These are phyloP conservation scores for Hermaeophaga mercurialis DNA, from an alignment of 2,888 invertebrate species.

Conservation along the genomic window DNA sequence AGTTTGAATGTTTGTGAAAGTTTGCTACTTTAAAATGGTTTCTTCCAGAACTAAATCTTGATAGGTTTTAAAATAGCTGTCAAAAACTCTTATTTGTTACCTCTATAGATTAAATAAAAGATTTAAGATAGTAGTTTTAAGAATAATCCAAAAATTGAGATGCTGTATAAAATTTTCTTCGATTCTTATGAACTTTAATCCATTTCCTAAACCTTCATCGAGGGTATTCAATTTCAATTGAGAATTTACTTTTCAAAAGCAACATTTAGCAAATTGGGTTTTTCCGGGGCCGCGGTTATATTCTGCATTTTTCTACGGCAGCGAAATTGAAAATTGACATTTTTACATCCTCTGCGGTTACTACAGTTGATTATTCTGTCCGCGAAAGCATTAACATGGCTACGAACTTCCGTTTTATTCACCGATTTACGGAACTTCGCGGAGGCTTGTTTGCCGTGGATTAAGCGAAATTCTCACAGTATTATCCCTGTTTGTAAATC, in stretches of 20 bases:
- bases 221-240: neutral
- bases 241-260: neutral
- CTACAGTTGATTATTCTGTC: slow-evolving; percentile 8
- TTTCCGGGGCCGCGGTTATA: neutral
- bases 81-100: too few relatives aligned
- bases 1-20: too few relatives aligned
- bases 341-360: slow-evolving; percentile 3
- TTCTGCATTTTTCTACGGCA: neutral
- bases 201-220: too few relatives aligned
- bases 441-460: slow-evolving; percentile 24
- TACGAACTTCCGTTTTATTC: slow-evolving; percentile 9
- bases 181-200: too few relatives aligned
- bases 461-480: slow-evolving; percentile 30
- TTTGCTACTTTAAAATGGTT: too few relatives aligned
- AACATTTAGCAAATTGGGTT: neutral
- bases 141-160: too few relatives aligned
- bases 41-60: too few relatives aligned
- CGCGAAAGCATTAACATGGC: slow-evolving; percentile 11
- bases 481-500: slow-evolving; percentile 34
- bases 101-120: too few relatives aligned
- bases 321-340: slow-evolving; percentile 7
- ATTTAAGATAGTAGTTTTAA: too few relatives aligned
- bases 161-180: too few relatives aligned
- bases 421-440: slow-evolving; percentile 19
- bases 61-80: too few relatives aligned